These are phyloP conservation scores for Galeruca laticollis DNA, from an alignment of 2,888 invertebrate species.

Conservation along the genomic window DNA sequence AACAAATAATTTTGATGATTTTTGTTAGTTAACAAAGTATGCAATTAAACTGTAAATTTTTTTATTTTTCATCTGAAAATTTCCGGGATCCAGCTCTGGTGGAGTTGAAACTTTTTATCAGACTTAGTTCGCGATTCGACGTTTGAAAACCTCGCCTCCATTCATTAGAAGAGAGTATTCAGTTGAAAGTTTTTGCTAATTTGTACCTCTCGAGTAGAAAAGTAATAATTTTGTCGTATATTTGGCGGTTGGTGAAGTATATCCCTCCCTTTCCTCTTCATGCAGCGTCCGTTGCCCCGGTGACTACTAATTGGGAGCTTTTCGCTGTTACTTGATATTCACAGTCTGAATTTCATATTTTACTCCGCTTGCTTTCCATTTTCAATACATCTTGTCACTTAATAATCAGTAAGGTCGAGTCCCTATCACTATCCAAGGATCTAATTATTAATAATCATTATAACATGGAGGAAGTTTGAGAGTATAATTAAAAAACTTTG, in stretches of 20 bases:
- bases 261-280: constrained; percentile 40
- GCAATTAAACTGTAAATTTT: background rate
- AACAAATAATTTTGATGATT: no score
- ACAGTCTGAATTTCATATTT: constrained; percentile 45
- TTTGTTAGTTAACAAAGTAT: no score
- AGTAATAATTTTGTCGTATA: constrained; percentile 43
- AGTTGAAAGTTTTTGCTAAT: constrained; percentile 34
- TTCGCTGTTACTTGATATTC: constrained; percentile 46
- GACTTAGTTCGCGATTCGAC: constrained; percentile 12
- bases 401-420: constrained; percentile 28
- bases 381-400: constrained; percentile 34
- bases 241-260: constrained; percentile 27
- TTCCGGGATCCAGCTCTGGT: background rate
- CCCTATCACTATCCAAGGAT: constrained; percentile 4
- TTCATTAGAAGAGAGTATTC: constrained; percentile 36
- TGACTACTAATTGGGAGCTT: constrained; percentile 48
- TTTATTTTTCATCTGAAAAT: background rate
- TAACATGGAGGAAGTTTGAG: no score
- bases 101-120: constrained; percentile 14
- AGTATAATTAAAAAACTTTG: no score
- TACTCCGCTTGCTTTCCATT: constrained; percentile 25
- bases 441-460: no score
- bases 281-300: constrained; percentile 44
- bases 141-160: constrained; percentile 23
- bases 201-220: constrained; percentile 37